Conservation (phyloP, 1,140 invertebrate species). For the Calephelis virginiensis region DNA sequence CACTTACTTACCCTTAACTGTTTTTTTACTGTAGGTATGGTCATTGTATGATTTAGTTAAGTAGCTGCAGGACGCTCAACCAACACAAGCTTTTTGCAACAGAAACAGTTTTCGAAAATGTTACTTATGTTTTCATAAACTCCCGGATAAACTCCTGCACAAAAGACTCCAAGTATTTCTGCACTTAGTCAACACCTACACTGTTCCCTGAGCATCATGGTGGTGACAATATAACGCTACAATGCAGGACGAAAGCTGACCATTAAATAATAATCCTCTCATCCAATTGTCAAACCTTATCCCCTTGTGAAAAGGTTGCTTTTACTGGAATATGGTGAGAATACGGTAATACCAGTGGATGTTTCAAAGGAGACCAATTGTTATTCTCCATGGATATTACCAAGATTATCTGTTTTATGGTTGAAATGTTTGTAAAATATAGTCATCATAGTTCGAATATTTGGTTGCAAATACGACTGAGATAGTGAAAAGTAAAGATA, state of each 20-base stretch:
- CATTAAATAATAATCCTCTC: slow-evolving; percentile 27
- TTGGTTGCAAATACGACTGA: neutral
- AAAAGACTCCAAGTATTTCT: neutral
- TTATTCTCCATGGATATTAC: slow-evolving; percentile 44
- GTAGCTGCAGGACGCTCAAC: too few relatives aligned
- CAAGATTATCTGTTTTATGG: slow-evolving; percentile 40
- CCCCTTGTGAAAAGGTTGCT: slow-evolving; percentile 22
- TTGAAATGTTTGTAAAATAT: slow-evolving; percentile 27
- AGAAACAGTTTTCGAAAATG: too few relatives aligned
- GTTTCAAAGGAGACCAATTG: slow-evolving; percentile 30
- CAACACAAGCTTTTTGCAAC: too few relatives aligned
- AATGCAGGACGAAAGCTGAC: slow-evolving; percentile 39
- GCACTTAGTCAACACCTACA: slow-evolving; percentile 32
- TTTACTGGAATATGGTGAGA: slow-evolving; percentile 15
- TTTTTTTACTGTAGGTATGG: too few relatives aligned
- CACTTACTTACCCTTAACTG: too few relatives aligned
- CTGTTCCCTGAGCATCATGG: slow-evolving; percentile 33
- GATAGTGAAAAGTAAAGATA: too few relatives aligned
- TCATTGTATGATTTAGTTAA: too few relatives aligned
- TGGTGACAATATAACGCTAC: slow-evolving; percentile 38
- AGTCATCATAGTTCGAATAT: slow-evolving; percentile 5
- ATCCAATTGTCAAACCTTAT: slow-evolving; percentile 22
- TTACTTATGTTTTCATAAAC: too few relatives aligned
- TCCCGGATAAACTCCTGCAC: too few relatives aligned
- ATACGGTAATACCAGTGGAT: slow-evolving; percentile 27